phyloP scores from a whole-genome alignment of 1,140 invertebrate species.

The Cecropterus lyciades region DNA sequence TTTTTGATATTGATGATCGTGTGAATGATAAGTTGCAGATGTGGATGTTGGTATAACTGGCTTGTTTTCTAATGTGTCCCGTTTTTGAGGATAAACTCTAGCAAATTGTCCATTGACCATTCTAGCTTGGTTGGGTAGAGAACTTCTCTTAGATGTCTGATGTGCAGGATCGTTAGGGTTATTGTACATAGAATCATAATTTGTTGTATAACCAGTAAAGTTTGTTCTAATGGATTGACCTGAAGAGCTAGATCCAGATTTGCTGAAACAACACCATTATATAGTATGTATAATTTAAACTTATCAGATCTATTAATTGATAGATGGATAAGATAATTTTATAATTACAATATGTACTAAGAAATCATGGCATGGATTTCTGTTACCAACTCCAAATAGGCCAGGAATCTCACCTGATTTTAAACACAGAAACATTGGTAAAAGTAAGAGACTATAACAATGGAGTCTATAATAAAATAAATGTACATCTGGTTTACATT shows the following conservation, averaged over 20 bases:
- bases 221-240: conserved; percentile 80
- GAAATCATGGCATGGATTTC: no score
- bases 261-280: conserved; percentile 61
- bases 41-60: conserved; percentile 43
- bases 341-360: no score
- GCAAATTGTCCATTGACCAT: conserved; percentile 68
- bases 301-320: no score
- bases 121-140: conserved; percentile 62
- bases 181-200: conserved; percentile 75
- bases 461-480: no score
- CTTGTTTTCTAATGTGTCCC: conserved; percentile 59
- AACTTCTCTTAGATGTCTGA: conserved; percentile 68
- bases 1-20: conserved; percentile 82
- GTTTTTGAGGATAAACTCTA: conserved; percentile 62
- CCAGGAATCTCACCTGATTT: no score
- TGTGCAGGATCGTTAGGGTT: conserved; percentile 68
- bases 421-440: no score
- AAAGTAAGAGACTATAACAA: no score
- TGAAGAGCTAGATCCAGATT: conserved; percentile 82
- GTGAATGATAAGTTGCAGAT: conserved; percentile 67
- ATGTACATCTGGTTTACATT: no score
- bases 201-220: conserved; percentile 78
- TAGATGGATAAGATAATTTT: no score
- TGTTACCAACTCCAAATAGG: no score
- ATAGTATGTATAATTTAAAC: no score